Evolutionary conservation across 2,888 invertebrate genomes (phyloP).

Genomic region (Halictus ligatus): DNA sequence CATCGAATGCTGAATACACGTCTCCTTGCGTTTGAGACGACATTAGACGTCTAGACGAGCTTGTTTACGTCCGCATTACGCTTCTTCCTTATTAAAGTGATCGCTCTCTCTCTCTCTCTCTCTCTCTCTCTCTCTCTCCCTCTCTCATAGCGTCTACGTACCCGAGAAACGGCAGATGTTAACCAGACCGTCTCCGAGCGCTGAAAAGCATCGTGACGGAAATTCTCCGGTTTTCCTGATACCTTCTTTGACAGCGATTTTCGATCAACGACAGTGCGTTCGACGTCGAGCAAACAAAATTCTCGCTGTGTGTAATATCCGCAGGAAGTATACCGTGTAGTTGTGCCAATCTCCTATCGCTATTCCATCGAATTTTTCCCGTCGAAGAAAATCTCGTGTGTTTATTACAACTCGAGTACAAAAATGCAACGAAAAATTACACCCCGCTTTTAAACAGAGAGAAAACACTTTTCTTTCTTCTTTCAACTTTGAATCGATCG

Average conservation of each 20-base stretch:
- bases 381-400: background rate
- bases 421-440: background rate
- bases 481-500: no score
- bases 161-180: constrained; percentile 16
- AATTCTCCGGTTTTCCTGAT: constrained; percentile 26
- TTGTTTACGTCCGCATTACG: constrained; percentile 46
- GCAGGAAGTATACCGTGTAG: background rate
- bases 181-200: constrained; percentile 25
- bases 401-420: background rate
- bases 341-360: background rate
- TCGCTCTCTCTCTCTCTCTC: background rate
- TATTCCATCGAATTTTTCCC: background rate
- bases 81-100: constrained; percentile 34
- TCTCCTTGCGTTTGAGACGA: background rate
- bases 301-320: background rate
- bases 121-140: background rate
- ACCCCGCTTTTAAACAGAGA: background rate
- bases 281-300: background rate
- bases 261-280: constrained; percentile 16
- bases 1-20: background rate
- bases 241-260: constrained; percentile 26
- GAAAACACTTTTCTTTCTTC: no score
- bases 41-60: constrained; percentile 23
- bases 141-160: background rate
- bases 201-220: background rate